Evolutionary conservation across 2,113 vertebrate genomes (phyloP).

Genomic region (Girardinichthys multiradiatus): DNA sequence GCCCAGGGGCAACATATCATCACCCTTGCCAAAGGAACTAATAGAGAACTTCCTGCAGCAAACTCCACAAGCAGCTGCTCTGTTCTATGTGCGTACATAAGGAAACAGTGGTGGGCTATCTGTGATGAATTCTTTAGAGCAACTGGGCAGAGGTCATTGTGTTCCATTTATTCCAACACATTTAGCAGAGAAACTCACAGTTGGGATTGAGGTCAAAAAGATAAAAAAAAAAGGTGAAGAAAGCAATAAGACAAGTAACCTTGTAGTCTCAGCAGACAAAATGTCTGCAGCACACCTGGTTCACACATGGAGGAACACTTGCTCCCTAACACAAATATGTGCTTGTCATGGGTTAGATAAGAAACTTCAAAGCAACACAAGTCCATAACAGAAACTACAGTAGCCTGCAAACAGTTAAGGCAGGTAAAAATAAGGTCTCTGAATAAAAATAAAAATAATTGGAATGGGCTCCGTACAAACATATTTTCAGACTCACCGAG

Average conservation of each 20-base stretch:
- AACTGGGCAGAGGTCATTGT: conserved; percentile 44
- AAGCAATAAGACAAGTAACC: conserved; percentile 37
- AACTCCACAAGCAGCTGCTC: conserved; percentile 74
- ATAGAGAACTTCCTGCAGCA: conserved; percentile 78
- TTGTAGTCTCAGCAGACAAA: conserved; percentile 61
- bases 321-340: conserved; percentile 22
- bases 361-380: conserved; percentile 37
- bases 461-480: conserved; percentile 16
- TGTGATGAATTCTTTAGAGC: conserved; percentile 59
- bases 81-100: conserved; percentile 33
- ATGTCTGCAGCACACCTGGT: conserved; percentile 65
- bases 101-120: conserved; percentile 35
- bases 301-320: conserved; percentile 36
- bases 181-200: conserved; percentile 42
- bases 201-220: conserved; percentile 44
- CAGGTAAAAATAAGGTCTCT: background rate
- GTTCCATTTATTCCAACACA: conserved; percentile 50
- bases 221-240: conserved; percentile 12
- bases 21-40: conserved; percentile 75
- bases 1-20: conserved; percentile 73
- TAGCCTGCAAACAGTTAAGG: too few species aligned
- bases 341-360: conserved; percentile 10
- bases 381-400: background rate
- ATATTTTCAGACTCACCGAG: conserved; percentile 28
- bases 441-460: conserved; percentile 19